Evolutionary conservation across 2,888 invertebrate genomes (phyloP), one percentile per base, ranked within the genome.

Genomic region (Eilema depressum): DNA sequence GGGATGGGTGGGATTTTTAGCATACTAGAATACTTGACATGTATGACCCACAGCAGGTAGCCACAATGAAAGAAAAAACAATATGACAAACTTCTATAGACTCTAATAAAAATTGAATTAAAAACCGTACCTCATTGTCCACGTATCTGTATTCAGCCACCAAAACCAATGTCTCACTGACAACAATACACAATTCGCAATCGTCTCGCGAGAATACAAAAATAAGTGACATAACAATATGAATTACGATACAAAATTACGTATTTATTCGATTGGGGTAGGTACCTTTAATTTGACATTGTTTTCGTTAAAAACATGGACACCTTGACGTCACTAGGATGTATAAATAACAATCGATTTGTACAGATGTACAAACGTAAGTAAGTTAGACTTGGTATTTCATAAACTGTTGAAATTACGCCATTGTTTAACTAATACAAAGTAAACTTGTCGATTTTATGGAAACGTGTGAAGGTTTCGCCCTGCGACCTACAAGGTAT

Each of bases 291-390:
- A 73, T 74, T 72, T 61, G 14, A 47, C 56, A 78, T 72, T 72
- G 67, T 78, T 75, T 65, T 63, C 28, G 11, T 20, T 30, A 12
- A 63, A n/a, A 47, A 71, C 65, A 66, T 57, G 65, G 73, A 28
- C 66, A 11, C 23, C 2, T n/a, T 69, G 74, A 71, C 73, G 71
- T 79, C 77, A 77, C 11, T 5, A 7, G 70, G 11, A 68, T 74
- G 33, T 56, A 61, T 68, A n/a, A 63, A 63, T 23, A 56, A 59
- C 37, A 59, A 77, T 72, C 33, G 33, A 37, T 75, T 75, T 76
- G 66, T 61, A 76, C 82, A 82, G 71, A 65, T 82, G 82, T 77
- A 56, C 69, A 66, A 73, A 70, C 26, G 41, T 71, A 53, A 65
- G 65, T 63, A 70, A 71, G n/a, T 71, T 17, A 28, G 11, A 11